phyloP scores from a whole-genome alignment of 2,113 vertebrate species.

The Menidia beryllina region DNA sequence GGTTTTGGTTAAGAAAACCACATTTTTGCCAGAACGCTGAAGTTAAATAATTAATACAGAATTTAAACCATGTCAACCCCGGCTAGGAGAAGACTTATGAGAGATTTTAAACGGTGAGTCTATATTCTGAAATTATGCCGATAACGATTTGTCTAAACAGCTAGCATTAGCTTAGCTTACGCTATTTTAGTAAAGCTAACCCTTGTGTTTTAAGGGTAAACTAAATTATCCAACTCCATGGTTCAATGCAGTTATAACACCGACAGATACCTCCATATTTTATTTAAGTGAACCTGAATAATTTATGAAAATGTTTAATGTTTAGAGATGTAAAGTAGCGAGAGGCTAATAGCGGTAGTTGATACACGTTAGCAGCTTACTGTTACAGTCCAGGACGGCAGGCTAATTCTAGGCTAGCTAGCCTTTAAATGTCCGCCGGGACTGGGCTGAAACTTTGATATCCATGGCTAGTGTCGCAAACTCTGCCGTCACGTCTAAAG shows the following conservation, averaged over 20 bases:
- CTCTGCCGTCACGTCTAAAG: background rate
- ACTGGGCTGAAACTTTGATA: background rate
- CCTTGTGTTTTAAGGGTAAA: background rate
- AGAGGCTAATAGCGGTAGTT: slow-evolving; percentile 26
- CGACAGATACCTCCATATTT: rapidly evolving
- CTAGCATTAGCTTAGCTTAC: slow-evolving; percentile 59
- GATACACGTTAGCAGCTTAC: slow-evolving; percentile 10
- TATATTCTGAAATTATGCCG: slow-evolving; percentile 16
- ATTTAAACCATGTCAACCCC: slow-evolving; percentile 90
- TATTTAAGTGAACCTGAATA: background rate
- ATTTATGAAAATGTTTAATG: background rate
- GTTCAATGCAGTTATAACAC: background rate
- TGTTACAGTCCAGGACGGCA: background rate
- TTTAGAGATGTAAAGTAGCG: background rate
- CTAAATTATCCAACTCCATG: rapidly evolving
- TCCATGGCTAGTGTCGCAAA: background rate
- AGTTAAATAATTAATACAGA: background rate
- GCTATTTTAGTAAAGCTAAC: slow-evolving; percentile 8
- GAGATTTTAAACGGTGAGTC: slow-evolving; percentile 95
- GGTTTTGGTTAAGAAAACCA: background rate
- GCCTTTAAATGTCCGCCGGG: slow-evolving; percentile 1
- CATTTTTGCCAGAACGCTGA: background rate
- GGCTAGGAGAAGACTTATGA: slow-evolving; percentile 94
- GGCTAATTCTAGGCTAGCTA: background rate
- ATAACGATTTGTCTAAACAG: slow-evolving; percentile 53